Conservation (phyloP, 2,797 vertebrate genomes). For the Distichodus sexfasciatus region DNA sequence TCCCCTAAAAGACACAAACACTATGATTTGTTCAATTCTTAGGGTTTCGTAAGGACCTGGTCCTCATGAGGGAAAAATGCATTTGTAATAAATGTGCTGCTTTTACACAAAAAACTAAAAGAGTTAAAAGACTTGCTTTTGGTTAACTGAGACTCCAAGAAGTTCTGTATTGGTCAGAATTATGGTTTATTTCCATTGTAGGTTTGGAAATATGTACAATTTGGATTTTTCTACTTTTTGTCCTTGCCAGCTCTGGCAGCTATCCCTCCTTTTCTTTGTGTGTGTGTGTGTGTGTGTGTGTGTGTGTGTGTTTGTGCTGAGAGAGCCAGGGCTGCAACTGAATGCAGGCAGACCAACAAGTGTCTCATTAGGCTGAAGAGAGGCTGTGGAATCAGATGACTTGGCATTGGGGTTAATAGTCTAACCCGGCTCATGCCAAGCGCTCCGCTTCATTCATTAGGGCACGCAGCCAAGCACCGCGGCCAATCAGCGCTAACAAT, state of each 20-base stretch:
- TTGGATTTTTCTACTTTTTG: neutral
- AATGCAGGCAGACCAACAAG: conserved; percentile 46
- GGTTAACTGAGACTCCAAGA: no score
- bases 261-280: neutral
- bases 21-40: no score
- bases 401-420: conserved; percentile 78
- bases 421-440: conserved; percentile 74
- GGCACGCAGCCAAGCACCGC: conserved; percentile 51
- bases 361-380: conserved; percentile 50
- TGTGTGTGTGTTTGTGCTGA: conserved; percentile 41
- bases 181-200: no score
- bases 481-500: conserved; percentile 34
- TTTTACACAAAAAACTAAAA: no score
- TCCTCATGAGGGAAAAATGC: no score
- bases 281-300: neutral
- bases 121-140: no score
- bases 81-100: no score
- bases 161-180: no score
- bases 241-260: neutral
- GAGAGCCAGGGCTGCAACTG: conserved; percentile 36
- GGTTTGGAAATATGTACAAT: no score
- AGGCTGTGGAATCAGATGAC: conserved; percentile 68
- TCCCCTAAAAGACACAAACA: no score
- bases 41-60: no score
- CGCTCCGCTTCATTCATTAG: conserved; percentile 73